Base-by-base conservation (phyloP, 64 coral and sea anemone species). In the Hydrozoanthus tunicans region DNA sequence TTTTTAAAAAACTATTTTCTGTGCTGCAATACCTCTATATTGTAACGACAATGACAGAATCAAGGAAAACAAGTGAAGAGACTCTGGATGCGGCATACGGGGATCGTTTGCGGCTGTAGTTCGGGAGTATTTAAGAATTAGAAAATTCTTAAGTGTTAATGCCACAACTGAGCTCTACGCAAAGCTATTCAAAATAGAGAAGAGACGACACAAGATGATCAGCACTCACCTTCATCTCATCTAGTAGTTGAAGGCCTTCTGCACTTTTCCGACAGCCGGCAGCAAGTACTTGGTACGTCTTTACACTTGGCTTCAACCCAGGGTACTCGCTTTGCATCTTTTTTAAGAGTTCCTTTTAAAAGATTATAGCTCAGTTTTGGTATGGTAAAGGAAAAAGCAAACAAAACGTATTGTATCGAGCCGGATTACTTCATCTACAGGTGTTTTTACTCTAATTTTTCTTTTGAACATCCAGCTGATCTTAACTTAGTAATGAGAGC, bases 171-270 rank as follows among this genome's bases (percentile, higher is more conserved):
- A 15, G 81, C 24, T 66, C 27, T 59, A 5, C 51, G 10, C 32
- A 25, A 4, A 69, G 53, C 4, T 85, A 5, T 9, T 17, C 10
- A 64, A 70, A 70, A 15, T 70, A 3, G 0, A 27, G 68, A 70
- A 70, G 25, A 14, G 7, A 14, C 15, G n/a, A 24, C 7, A 20
- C 15, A 5, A 0, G 11, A 3, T 10, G 5, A n/a, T 9, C 70
- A 9, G 9, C 4, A 57, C 83, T 86, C 53, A 90, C 94, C 56
- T 93, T 78, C 70, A 93, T 96, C 54, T 93, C 94, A 32, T 93
- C 62, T 32, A 96, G 51, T 27, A 96, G 13, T 81, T 80, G 55
- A 8, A 96, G 9, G 13, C 94, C 86, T 32, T 96, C 85, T n/a
- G 80, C 56, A 0, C 17, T 80, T 23, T 32, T 90, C 73, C 17